phyloP scores from a whole-genome alignment of 2,797 vertebrate species.

The Tangara arthus region DNA sequence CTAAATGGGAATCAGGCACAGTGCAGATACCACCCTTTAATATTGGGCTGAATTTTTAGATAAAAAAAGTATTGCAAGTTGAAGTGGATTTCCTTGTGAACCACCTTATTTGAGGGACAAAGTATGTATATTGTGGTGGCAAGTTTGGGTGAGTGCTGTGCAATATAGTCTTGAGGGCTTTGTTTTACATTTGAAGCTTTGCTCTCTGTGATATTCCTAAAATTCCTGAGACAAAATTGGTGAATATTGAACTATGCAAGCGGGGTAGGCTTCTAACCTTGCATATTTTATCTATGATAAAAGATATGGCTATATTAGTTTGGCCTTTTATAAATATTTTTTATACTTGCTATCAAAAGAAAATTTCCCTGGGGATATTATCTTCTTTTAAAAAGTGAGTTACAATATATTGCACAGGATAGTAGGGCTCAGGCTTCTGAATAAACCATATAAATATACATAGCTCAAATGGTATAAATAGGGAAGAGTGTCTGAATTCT shows the following conservation, averaged over 20 bases:
- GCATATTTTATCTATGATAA: neutral
- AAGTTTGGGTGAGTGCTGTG: neutral
- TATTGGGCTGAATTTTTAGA: neutral
- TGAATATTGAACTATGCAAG: neutral
- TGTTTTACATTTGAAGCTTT: neutral
- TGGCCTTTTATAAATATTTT: neutral
- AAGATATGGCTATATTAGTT: neutral
- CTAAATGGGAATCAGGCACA: neutral
- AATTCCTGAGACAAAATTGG: neutral
- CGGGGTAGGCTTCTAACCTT: neutral
- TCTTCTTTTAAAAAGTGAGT: neutral
- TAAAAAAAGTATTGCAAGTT: neutral
- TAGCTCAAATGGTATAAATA: neutral
- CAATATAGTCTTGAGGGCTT: neutral
- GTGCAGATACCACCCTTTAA: neutral
- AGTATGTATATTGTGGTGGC: neutral
- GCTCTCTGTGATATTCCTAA: neutral
- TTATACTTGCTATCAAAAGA: neutral
- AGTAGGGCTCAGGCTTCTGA: neutral
- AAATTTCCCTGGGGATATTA: neutral
- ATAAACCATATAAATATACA: neutral
- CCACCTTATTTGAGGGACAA: neutral
- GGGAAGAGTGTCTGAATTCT: neutral
- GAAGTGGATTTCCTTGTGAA: neutral
- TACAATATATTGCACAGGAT: neutral